These are phyloP conservation scores for Panopea generosa DNA, from an alignment of 2,888 invertebrate genomes.

Conservation along the genomic window DNA sequence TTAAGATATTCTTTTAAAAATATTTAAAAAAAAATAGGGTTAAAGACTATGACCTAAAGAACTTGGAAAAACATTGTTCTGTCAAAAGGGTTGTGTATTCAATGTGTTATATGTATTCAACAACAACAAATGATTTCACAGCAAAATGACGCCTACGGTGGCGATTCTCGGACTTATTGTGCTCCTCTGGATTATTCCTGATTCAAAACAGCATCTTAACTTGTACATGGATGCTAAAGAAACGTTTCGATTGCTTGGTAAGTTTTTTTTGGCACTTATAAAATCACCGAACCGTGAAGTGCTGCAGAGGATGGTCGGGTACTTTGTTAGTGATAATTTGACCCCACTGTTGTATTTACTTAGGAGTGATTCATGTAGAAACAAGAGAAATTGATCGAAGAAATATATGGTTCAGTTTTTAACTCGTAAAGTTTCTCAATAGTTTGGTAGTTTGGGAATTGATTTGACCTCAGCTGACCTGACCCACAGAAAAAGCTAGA, in stretches of 20 bases:
- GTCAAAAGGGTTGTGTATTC: constrained; percentile 50
- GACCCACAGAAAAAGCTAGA: no score
- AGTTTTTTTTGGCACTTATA: constrained; percentile 56
- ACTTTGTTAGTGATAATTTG: no score
- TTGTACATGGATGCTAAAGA: constrained; percentile 78
- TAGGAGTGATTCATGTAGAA: no score
- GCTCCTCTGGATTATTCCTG: constrained; percentile 67
- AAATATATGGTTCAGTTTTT: no score
- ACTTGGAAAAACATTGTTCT: constrained; percentile 52
- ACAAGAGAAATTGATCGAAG: no score
- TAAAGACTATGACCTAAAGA: constrained; percentile 54
- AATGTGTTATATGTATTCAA: constrained; percentile 26
- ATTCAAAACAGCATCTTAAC: constrained; percentile 70
- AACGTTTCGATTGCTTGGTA: constrained; percentile 78
- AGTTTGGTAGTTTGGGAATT: no score
- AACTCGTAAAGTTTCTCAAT: no score
- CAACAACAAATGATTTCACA: constrained; percentile 46
- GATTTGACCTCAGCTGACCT: no score
- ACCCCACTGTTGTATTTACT: no score
- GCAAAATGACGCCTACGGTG: constrained; percentile 64
- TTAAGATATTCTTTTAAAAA: no score
- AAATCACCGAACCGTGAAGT: constrained; percentile 6
- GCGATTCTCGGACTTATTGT: constrained; percentile 63
- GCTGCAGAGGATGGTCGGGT: constrained; percentile 15
- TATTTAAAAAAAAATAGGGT: background rate